Percentiles rank a stretch among this genome's conserved stretches.
Evolutionary conservation across 2,113 vertebrate species (phyloP).

Genomic region (Trematocara unimaculatum): DNA sequence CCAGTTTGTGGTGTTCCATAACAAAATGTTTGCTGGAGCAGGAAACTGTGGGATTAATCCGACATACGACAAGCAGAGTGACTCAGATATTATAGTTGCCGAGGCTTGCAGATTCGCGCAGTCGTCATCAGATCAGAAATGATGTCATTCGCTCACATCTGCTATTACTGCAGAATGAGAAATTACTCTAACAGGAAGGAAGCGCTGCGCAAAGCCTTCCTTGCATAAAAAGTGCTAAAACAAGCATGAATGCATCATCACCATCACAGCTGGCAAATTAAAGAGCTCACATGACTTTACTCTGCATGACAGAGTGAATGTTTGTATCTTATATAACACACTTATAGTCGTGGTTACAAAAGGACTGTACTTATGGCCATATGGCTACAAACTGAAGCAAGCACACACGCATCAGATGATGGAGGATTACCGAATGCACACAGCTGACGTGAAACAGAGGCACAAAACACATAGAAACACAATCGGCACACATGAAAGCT

Average conservation of each 20-base stretch:
- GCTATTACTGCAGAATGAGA: background rate
- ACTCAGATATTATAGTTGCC: background rate
- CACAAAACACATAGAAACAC: background rate
- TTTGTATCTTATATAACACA: slow-evolving; percentile 2
- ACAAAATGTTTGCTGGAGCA: background rate
- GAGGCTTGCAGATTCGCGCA: background rate
- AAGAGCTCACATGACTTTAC: background rate
- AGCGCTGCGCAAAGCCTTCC: background rate
- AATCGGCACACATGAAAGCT: background rate
- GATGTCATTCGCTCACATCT: background rate
- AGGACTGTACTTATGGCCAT: background rate
- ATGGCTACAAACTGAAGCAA: background rate
- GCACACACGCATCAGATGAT: background rate
- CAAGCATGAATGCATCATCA: background rate
- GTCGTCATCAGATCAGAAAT: background rate
- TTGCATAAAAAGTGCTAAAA: background rate
- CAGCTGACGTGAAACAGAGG: background rate
- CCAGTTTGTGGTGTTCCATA: background rate
- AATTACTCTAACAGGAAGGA: background rate
- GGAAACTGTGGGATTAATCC: background rate
- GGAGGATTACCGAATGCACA: background rate
- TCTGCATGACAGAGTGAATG: background rate
- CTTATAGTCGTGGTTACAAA: background rate
- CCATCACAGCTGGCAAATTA: background rate
- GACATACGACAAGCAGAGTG: background rate